Evolutionary conservation across 2,888 invertebrate genomes (phyloP).

Genomic region (Leptinotarsa peninsularis): DNA sequence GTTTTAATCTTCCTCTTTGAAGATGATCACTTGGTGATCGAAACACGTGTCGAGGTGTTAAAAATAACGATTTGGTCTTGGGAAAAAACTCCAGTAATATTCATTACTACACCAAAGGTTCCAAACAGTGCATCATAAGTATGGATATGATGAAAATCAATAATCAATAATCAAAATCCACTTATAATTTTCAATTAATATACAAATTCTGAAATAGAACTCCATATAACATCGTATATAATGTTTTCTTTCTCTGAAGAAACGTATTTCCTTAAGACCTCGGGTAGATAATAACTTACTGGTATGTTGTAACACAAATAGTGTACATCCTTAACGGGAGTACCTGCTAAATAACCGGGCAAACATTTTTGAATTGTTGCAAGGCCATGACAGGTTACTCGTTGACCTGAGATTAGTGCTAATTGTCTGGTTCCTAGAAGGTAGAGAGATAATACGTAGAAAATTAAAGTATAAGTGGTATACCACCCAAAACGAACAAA

Average conservation of each 20-base stretch:
- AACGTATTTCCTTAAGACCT: not conserved
- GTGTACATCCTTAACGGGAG: not conserved
- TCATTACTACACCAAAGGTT: no score
- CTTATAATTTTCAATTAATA: no score
- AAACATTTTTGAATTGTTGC: conserved; percentile 13
- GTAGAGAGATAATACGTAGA: conserved; percentile 25
- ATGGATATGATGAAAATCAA: no score
- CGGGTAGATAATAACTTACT: not conserved
- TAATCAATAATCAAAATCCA: no score
- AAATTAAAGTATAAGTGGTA: conserved; percentile 22
- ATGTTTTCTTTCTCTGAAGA: not conserved
- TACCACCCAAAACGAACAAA: conserved; percentile 29
- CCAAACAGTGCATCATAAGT: no score
- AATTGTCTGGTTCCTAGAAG: conserved; percentile 29
- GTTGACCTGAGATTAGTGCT: conserved; percentile 29
- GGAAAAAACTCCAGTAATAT: no score
- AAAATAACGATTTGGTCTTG: no score
- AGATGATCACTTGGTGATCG: no score
- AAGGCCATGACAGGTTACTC: conserved; percentile 28
- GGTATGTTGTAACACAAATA: conserved; percentile 14
- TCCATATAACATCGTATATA: no score
- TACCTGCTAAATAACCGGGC: conserved; percentile 19
- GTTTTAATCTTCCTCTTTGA: no score
- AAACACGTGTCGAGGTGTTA: no score
- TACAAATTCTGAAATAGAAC: no score